These are phyloP conservation scores for Psix sp. DNA, from an alignment of 1,140 invertebrate species.

Conservation along the genomic window DNA sequence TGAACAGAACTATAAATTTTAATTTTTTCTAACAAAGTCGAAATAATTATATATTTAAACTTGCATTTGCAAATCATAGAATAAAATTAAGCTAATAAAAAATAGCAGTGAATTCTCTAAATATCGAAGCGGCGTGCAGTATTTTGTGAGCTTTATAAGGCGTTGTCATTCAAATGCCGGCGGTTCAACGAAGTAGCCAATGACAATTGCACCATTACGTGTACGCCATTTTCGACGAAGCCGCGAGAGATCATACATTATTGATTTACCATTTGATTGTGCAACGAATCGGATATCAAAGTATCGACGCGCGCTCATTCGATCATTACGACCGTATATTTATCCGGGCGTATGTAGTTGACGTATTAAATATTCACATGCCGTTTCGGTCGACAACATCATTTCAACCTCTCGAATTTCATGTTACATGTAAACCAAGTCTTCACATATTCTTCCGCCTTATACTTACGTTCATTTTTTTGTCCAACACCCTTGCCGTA, in stretches of 20 bases:
- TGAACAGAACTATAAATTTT: no score
- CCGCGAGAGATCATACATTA: constrained; percentile 52
- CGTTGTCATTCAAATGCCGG: constrained; percentile 46
- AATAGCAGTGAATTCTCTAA: constrained; percentile 21
- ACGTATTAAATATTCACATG: constrained; percentile 47
- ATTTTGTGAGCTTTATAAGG: constrained; percentile 30
- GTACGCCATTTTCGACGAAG: constrained; percentile 53
- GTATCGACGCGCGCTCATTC: constrained; percentile 48
- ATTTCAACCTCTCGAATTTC: constrained; percentile 50
- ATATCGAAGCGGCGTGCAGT: constrained; percentile 14
- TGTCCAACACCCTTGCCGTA: constrained; percentile 34
- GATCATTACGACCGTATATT: constrained; percentile 51
- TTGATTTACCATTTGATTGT: constrained; percentile 56
- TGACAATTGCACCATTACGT: constrained; percentile 48
- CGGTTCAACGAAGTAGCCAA: constrained; percentile 24
- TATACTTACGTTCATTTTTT: constrained; percentile 46
- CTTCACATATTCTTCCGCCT: constrained; percentile 47
- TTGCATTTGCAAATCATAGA: neutral
- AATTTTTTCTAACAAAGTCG: no score
- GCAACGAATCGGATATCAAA: constrained; percentile 58
- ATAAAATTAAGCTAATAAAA: constrained; percentile 9
- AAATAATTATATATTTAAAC: neutral
- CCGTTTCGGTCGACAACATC: constrained; percentile 47
- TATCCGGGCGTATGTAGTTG: constrained; percentile 23
- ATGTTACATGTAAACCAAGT: constrained; percentile 56